phyloP scores from a whole-genome alignment of 1,140 invertebrate species.

The Eupristina koningsbergeri region DNA sequence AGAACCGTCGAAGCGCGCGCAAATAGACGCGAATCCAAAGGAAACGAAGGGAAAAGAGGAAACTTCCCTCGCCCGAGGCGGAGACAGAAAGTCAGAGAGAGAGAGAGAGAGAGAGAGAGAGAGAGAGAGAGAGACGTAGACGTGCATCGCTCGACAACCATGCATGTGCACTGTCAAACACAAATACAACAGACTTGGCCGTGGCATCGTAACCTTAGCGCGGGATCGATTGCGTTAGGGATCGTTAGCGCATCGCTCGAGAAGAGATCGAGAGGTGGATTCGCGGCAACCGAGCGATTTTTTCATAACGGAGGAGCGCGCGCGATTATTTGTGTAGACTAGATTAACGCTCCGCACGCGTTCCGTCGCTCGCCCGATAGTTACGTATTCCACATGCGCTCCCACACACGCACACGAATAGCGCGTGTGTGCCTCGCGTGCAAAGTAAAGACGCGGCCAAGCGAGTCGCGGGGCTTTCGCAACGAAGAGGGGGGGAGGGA shows the following conservation, averaged over 20 bases:
- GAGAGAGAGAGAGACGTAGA: slow-evolving; percentile 9
- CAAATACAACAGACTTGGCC: slow-evolving; percentile 59
- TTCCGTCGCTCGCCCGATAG: background rate
- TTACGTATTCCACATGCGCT: background rate
- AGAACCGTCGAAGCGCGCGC: background rate
- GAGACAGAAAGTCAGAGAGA: no score
- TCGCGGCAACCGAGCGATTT: background rate
- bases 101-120: no score
- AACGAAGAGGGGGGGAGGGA: background rate
- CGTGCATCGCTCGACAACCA: background rate
- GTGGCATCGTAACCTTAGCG: slow-evolving; percentile 61
- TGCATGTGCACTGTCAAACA: slow-evolving; percentile 31
- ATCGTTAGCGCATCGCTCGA: slow-evolving; percentile 19
- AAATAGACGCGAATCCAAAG: background rate
- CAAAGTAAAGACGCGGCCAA: background rate
- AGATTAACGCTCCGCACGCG: slow-evolving; percentile 18
- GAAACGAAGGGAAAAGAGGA: background rate
- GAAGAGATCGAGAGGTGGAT: background rate
- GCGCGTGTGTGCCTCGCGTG: background rate
- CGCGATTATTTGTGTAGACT: slow-evolving; percentile 57
- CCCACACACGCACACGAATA: background rate
- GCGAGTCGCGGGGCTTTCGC: slow-evolving; percentile 21
- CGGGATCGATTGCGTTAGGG: slow-evolving; percentile 27
- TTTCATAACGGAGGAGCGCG: background rate
- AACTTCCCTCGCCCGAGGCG: background rate